Percentiles rank a stretch among this genome's conserved stretches.
Conservation (phyloP, 1,140 invertebrate genomes). For the Marisa cornuarietis region DNA sequence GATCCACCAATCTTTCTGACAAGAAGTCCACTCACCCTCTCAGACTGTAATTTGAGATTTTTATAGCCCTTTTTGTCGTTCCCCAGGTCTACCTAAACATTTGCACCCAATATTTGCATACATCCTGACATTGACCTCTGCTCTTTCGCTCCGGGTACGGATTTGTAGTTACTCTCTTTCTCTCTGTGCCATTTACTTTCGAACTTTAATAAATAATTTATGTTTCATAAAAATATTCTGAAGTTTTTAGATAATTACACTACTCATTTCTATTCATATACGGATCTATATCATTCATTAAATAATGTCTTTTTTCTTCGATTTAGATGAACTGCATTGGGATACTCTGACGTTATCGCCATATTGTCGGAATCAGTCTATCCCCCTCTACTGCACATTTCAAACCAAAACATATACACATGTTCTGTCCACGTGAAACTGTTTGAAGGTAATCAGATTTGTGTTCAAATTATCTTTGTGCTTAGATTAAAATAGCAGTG, state of each 20-base stretch:
- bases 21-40: too few relatives aligned
- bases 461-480: too few relatives aligned
- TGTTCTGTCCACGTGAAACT: slow-evolving; percentile 18
- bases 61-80: slow-evolving; percentile 22
- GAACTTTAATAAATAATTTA: too few relatives aligned
- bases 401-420: slow-evolving; percentile 53
- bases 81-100: slow-evolving; percentile 20
- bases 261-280: neutral
- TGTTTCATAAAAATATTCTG: too few relatives aligned
- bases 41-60: slow-evolving; percentile 18
- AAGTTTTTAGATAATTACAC: too few relatives aligned
- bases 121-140: slow-evolving; percentile 23
- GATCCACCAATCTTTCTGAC: too few relatives aligned
- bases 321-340: neutral
- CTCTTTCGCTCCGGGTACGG: slow-evolving; percentile 8
- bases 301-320: neutral
- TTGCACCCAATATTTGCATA: slow-evolving; percentile 25
- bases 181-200: too few relatives aligned
- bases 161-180: slow-evolving; percentile 6
- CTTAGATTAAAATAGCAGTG: too few relatives aligned
- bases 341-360: slow-evolving; percentile 27
- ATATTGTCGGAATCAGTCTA: slow-evolving; percentile 33
- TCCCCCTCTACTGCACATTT: slow-evolving; percentile 49
- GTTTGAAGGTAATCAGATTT: too few relatives aligned
- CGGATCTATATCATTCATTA: neutral